Evolutionary conservation across 2,113 vertebrate genomes (phyloP).

Genomic region (Chaenogobius annularis): DNA sequence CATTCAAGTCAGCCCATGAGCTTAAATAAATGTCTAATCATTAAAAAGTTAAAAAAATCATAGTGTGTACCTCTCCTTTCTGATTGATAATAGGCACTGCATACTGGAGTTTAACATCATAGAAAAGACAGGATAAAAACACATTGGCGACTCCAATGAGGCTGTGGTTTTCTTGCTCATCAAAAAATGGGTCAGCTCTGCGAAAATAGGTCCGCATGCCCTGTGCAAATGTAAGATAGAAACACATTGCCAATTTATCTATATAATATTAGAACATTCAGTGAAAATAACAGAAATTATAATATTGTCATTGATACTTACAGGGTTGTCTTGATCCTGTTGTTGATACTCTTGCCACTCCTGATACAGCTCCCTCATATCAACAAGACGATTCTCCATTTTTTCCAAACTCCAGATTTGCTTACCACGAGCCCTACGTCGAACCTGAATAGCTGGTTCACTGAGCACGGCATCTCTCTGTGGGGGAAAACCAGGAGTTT

Average conservation of each 20-base stretch:
- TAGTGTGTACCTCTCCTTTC: constrained; percentile 88
- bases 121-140: constrained; percentile 93
- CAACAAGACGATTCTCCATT: constrained; percentile 92
- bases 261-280: too few relatives aligned
- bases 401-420: constrained; percentile 98
- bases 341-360: constrained; percentile 93
- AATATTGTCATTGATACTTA: constrained; percentile 45
- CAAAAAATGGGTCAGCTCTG: constrained; percentile 92
- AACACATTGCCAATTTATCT: background rate
- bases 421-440: constrained; percentile 92
- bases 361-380: constrained; percentile 97
- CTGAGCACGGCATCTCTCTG: constrained; percentile 93
- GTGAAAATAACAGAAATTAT: too few relatives aligned
- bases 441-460: constrained; percentile 93
- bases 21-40: background rate
- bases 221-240: constrained; percentile 60
- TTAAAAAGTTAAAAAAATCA: background rate
- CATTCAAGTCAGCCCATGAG: background rate
- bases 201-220: constrained; percentile 88
- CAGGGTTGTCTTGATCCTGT: constrained; percentile 86
- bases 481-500: constrained; percentile 7
- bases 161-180: constrained; percentile 95
- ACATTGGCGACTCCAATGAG: constrained; percentile 96
- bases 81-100: constrained; percentile 96
- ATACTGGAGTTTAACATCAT: constrained; percentile 93